Evolutionary conservation across 2,797 vertebrate species (phyloP).

Genomic region (Sciurus carolinensis): DNA sequence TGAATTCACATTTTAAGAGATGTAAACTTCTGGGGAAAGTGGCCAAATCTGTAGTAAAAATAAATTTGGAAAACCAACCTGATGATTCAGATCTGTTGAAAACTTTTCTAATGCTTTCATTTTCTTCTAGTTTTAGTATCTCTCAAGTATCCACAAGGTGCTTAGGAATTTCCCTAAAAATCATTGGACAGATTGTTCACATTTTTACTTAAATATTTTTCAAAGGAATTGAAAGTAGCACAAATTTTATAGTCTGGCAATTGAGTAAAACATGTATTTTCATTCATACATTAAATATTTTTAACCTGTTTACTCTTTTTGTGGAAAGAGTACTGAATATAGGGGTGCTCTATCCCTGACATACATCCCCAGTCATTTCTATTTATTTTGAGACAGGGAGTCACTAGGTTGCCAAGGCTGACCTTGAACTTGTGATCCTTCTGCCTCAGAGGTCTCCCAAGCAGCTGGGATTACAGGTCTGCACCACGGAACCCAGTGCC

Average conservation of each 20-base stretch:
- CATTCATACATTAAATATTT: neutral
- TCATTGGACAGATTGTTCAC: neutral
- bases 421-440: no score
- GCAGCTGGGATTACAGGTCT: no score
- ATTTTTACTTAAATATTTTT: neutral
- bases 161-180: neutral
- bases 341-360: no score
- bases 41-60: neutral
- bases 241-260: neutral
- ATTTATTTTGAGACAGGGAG: no score
- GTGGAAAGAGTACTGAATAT: no score
- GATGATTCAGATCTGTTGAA: neutral
- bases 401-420: no score
- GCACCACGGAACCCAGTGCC: no score
- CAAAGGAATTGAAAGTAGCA: neutral
- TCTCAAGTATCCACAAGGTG: neutral
- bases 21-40: neutral
- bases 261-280: constrained; percentile 32
- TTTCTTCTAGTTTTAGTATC: neutral
- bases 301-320: neutral
- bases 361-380: no score
- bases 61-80: neutral
- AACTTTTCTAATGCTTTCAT: neutral
- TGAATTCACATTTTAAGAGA: neutral
- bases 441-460: no score